Evolutionary conservation across 2,113 vertebrate species (phyloP).

Genomic region (Maccullochella peelii): DNA sequence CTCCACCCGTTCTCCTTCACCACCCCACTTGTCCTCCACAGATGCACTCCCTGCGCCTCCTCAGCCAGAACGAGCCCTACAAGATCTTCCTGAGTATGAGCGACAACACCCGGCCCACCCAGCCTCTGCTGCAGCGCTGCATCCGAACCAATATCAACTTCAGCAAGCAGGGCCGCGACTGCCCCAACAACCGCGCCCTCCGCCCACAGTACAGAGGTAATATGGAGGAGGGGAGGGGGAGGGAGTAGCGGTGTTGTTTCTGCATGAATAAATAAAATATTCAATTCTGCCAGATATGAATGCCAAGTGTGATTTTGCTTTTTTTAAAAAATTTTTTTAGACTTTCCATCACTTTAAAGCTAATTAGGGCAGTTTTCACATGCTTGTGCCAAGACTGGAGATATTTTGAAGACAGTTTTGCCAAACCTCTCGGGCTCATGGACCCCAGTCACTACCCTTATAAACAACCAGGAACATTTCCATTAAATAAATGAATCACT

Average conservation of each 20-base stretch:
- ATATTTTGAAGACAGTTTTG: conserved; percentile 27
- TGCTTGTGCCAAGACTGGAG: conserved; percentile 16
- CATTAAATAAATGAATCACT: not conserved
- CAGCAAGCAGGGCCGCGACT: conserved; percentile 94
- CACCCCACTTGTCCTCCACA: conserved; percentile 50
- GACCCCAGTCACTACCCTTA: not conserved
- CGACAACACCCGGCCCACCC: conserved; percentile 94
- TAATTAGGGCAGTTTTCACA: conserved; percentile 29
- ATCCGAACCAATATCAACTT: conserved; percentile 98
- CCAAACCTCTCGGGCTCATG: conserved; percentile 14
- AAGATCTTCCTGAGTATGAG: conserved; percentile 99
- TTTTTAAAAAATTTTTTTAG: conserved; percentile 1
- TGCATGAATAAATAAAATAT: not conserved
- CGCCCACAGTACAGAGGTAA: conserved; percentile 96
- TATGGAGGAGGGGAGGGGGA: not conserved
- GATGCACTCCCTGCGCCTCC: conserved; percentile 96
- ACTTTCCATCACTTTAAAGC: conserved; percentile 13
- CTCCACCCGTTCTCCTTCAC: not conserved
- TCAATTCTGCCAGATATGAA: not conserved
- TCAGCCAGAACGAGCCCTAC: conserved; percentile 97
- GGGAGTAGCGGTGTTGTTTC: not conserved
- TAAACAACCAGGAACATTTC: conserved; percentile 26
- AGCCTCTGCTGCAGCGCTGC: conserved; percentile 95
- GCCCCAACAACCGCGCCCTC: conserved; percentile 94
- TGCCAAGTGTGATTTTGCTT: not conserved